phyloP scores from a whole-genome alignment of 2,797 vertebrate genomes.

The Serranus cabrilla region DNA sequence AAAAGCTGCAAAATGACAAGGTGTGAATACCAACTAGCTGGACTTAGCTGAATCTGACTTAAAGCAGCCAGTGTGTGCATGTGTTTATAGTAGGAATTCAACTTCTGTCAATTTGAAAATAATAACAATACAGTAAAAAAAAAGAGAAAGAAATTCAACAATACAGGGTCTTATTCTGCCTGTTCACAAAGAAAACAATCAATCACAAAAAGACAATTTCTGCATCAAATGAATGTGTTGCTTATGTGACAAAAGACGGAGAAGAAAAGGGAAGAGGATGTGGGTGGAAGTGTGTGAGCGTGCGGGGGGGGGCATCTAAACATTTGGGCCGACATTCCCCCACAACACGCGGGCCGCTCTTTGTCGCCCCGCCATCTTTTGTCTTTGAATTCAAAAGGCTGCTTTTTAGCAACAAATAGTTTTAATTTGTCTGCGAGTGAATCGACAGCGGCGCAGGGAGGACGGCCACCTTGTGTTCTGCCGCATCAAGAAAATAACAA shows the following conservation, averaged over 20 bases:
- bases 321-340: conserved; percentile 38
- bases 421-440: conserved; percentile 46
- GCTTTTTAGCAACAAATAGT: conserved; percentile 51
- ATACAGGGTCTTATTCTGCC: conserved; percentile 35
- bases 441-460: background rate
- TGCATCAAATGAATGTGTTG: conserved; percentile 49
- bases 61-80: conserved; percentile 21
- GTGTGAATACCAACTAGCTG: conserved; percentile 56
- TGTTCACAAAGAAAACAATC: conserved; percentile 53
- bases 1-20: conserved; percentile 37
- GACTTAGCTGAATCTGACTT: background rate
- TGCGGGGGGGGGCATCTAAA: conserved; percentile 19
- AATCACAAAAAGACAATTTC: conserved; percentile 52
- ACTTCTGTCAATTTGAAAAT: conserved; percentile 42
- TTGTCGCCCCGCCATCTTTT: conserved; percentile 58
- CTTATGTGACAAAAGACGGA: conserved; percentile 55
- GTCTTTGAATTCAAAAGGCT: conserved; percentile 61
- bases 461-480: background rate
- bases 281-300: conserved; percentile 30
- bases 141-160: conserved; percentile 30
- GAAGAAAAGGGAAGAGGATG: conserved; percentile 45
- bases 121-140: conserved; percentile 19
- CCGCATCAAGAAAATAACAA: conserved; percentile 6
- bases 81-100: conserved; percentile 26
- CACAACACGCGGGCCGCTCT: conserved; percentile 34